Percentiles rank a stretch among this genome's conserved stretches.
Evolutionary conservation across 1,140 invertebrate species (phyloP).

Genomic region (Diachasma alloeum): DNA sequence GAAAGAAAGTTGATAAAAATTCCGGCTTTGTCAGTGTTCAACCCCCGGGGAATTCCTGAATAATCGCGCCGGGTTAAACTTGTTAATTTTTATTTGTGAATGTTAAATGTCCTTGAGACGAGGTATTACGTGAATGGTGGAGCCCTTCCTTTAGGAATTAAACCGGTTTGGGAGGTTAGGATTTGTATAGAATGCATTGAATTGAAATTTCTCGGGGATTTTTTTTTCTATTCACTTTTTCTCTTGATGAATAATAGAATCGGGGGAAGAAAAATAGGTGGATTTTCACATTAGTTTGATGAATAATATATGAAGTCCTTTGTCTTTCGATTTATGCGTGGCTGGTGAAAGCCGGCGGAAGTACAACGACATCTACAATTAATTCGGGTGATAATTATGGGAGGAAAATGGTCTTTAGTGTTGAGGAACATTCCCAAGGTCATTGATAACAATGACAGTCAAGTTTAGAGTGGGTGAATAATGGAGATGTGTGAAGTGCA

Average conservation of each 20-base stretch:
- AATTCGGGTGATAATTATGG: background rate
- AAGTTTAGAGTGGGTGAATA: background rate
- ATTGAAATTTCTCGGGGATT: too few relatives aligned
- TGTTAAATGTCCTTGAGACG: slow-evolving; percentile 38
- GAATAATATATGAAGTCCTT: background rate
- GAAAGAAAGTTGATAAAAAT: slow-evolving; percentile 3
- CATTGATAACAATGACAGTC: background rate
- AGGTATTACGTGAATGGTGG: slow-evolving; percentile 18
- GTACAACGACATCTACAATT: background rate
- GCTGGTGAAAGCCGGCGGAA: slow-evolving; percentile 1
- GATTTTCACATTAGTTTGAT: background rate
- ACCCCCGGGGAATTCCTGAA: background rate
- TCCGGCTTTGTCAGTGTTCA: background rate
- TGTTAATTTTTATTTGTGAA: background rate
- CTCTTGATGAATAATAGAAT: background rate
- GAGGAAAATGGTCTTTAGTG: background rate
- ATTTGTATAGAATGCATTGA: too few relatives aligned
- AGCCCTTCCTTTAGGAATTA: background rate
- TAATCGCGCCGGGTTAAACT: background rate
- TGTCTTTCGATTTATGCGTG: background rate
- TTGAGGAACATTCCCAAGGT: background rate
- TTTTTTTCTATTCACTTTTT: background rate
- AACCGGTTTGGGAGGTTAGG: background rate
- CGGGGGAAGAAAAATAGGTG: background rate
- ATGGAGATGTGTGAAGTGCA: background rate